Conservation (phyloP, 2,888 invertebrate species). For the Tipula lateralis region DNA sequence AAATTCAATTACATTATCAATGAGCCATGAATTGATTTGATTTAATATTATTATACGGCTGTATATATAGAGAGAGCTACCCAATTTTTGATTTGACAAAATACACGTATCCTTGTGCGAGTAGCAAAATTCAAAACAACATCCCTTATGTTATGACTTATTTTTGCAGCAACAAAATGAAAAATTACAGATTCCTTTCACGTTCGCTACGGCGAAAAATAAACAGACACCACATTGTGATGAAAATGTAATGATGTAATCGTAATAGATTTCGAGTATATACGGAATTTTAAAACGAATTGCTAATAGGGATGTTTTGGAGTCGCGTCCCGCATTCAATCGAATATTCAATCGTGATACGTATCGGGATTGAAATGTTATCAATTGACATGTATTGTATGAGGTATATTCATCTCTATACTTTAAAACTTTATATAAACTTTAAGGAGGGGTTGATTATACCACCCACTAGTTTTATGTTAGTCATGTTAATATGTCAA, state of each 20-base stretch:
- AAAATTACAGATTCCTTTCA: neutral
- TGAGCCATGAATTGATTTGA: constrained; percentile 28
- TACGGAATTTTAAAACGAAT: neutral
- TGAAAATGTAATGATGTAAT: constrained; percentile 7
- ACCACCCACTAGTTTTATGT: neutral
- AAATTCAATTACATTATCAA: constrained; percentile 28
- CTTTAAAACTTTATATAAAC: neutral
- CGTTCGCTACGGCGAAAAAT: neutral
- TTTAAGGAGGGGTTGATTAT: neutral
- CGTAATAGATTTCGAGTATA: neutral
- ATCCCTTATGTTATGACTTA: neutral
- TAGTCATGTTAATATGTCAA: constrained; percentile 11
- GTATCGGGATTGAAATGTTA: no score
- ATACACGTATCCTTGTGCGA: neutral
- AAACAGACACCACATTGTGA: neutral
- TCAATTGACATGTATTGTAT: neutral
- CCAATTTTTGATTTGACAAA: neutral
- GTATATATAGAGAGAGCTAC: neutral
- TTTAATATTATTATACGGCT: neutral
- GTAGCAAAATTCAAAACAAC: neutral
- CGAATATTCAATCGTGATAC: no score
- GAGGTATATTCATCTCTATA: no score
- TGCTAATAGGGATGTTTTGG: no score
- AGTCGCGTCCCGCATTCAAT: no score
- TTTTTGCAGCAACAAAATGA: neutral